Percentiles rank a stretch among this genome's conserved stretches.
Conservation (phyloP, 1,140 invertebrate genomes). For the Lordiphosa mommai region DNA sequence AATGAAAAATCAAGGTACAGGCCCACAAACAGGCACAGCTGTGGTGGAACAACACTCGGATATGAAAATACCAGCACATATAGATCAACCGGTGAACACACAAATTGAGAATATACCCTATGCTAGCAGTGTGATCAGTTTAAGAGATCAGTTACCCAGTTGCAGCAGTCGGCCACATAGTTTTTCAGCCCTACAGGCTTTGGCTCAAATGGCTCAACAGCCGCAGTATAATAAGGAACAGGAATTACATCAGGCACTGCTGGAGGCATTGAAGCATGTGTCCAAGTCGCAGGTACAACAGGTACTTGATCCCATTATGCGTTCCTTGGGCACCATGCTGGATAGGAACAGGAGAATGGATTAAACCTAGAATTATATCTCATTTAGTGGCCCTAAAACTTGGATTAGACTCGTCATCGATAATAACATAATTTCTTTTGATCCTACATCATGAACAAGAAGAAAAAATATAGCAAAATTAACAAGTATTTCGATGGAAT, state of each 20-base stretch:
- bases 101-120: conserved; percentile 34
- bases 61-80: not conserved
- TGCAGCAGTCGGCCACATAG: conserved; percentile 1
- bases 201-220: not conserved
- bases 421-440: no score
- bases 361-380: no score
- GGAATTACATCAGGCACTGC: conserved; percentile 33
- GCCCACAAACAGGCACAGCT: not conserved
- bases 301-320: conserved; percentile 58
- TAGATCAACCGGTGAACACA: conserved; percentile 12
- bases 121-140: not conserved
- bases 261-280: conserved; percentile 56
- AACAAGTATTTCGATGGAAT: no score
- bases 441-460: no score
- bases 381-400: no score
- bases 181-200: no score
- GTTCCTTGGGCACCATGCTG: conserved; percentile 40
- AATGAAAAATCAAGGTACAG: not conserved
- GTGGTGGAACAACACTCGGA: not conserved
- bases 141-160: conserved; percentile 5
- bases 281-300: conserved; percentile 59
- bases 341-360: conserved; percentile 25
- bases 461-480: no score
- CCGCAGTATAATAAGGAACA: conserved; percentile 3
- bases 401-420: no score